These are phyloP conservation scores for Aphelocoma coerulescens DNA, from an alignment of 2,113 vertebrate genomes.

Conservation along the genomic window DNA sequence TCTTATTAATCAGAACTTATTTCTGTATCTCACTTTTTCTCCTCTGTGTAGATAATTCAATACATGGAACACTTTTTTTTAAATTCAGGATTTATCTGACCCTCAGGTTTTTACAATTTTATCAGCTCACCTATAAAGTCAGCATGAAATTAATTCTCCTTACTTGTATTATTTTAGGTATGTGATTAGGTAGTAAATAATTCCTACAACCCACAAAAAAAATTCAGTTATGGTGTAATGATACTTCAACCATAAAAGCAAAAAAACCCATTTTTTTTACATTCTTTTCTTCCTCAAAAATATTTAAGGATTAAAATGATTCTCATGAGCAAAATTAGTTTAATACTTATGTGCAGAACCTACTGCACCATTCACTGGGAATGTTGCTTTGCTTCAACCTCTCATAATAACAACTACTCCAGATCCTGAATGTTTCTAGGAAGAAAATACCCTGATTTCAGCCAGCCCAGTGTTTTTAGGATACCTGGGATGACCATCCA, in stretches of 20 bases:
- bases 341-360: fast-evolving
- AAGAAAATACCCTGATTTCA: not conserved
- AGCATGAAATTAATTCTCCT: not conserved
- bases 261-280: not conserved
- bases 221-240: not conserved
- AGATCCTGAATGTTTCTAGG: not conserved
- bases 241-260: not conserved
- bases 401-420: not conserved
- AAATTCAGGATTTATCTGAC: not conserved
- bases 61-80: not conserved
- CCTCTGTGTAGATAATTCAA: slow-evolving; percentile 19
- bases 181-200: not conserved
- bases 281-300: not conserved
- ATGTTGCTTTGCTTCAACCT: not conserved
- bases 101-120: not conserved
- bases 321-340: not conserved
- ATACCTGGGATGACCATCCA: not conserved
- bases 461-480: not conserved
- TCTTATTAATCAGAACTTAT: slow-evolving; percentile 63
- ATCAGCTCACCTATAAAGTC: not conserved
- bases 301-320: not conserved
- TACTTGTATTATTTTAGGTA: not conserved
- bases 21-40: slow-evolving; percentile 48
- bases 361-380: not conserved
- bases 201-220: not conserved